These are phyloP conservation scores for Globodera ellingtonae DNA, from an alignment of 1,140 invertebrate genomes.

Conservation along the genomic window DNA sequence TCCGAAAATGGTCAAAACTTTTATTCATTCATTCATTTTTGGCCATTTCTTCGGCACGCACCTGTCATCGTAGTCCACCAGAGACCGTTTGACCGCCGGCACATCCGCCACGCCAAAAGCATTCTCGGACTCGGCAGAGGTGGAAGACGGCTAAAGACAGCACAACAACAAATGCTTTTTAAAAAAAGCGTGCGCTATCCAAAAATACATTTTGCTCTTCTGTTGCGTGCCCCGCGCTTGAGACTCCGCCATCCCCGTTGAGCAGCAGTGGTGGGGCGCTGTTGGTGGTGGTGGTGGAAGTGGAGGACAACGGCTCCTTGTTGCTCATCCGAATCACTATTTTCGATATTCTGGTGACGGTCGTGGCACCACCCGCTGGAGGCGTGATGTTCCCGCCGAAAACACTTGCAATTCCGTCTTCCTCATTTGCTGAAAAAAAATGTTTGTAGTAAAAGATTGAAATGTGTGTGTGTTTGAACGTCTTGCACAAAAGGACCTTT, in stretches of 20 bases:
- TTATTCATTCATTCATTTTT: too few species aligned
- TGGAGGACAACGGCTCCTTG: constrained; percentile 26
- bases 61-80: constrained; percentile 47
- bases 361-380: constrained; percentile 29
- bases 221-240: neutral
- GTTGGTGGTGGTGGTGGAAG: neutral
- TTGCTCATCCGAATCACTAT: constrained; percentile 55
- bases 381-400: constrained; percentile 55
- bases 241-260: neutral
- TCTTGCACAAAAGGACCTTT: constrained; percentile 34
- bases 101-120: neutral
- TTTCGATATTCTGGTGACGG: constrained; percentile 35
- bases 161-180: neutral
- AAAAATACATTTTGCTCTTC: neutral
- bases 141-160: neutral
- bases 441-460: neutral
- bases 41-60: neutral
- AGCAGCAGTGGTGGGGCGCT: neutral
- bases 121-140: constrained; percentile 2
- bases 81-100: constrained; percentile 12
- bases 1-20: too few species aligned
- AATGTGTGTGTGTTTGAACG: too few species aligned
- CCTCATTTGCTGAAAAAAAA: constrained; percentile 46
- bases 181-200: neutral
- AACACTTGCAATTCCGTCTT: constrained; percentile 50